Percentiles rank a stretch among this genome's conserved stretches.
These are phyloP conservation scores for Drosophila varians DNA, from an alignment of 1,140 invertebrate species.

Conservation along the genomic window DNA sequence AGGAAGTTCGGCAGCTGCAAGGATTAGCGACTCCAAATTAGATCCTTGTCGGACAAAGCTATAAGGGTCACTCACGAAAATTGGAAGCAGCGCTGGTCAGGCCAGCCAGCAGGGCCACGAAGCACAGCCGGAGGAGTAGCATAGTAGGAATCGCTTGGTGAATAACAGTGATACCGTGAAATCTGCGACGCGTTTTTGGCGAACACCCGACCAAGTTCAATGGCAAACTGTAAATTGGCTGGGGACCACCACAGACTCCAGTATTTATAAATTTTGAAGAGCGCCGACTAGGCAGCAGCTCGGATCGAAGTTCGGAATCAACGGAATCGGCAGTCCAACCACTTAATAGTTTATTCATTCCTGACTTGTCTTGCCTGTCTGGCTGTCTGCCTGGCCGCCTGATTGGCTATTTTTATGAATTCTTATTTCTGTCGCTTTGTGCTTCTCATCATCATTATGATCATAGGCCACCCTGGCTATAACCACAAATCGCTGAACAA, in stretches of 20 bases:
- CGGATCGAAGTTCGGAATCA: background rate
- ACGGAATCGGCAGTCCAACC: conserved; percentile 17
- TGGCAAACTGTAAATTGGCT: conserved; percentile 83
- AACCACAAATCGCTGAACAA: conserved; percentile 54
- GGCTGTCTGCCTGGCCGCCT: conserved; percentile 23
- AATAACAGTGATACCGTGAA: conserved; percentile 3
- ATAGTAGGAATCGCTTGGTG: conserved; percentile 8
- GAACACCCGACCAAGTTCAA: conserved; percentile 82
- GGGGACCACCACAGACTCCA: conserved; percentile 63
- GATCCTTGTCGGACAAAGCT: background rate
- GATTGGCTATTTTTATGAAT: conserved; percentile 47
- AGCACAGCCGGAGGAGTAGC: conserved; percentile 50
- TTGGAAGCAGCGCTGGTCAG: conserved; percentile 47
- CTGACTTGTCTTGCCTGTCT: conserved; percentile 64
- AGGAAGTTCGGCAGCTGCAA: conserved; percentile 70
- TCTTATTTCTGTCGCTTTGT: conserved; percentile 40
- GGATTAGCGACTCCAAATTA: background rate
- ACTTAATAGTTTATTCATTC: conserved; percentile 79
- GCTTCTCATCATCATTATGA: conserved; percentile 43
- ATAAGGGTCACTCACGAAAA: conserved; percentile 60
- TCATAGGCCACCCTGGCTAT: conserved; percentile 36
- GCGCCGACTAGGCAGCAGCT: conserved; percentile 15
- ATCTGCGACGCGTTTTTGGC: conserved; percentile 51
- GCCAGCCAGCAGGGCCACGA: conserved; percentile 24
- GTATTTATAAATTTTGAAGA: conserved; percentile 79